Evolutionary conservation across 23 tunicate species (phyloP), one percentile per base, ranked within the genome.

Genomic region (Botrylloides violaceus): DNA sequence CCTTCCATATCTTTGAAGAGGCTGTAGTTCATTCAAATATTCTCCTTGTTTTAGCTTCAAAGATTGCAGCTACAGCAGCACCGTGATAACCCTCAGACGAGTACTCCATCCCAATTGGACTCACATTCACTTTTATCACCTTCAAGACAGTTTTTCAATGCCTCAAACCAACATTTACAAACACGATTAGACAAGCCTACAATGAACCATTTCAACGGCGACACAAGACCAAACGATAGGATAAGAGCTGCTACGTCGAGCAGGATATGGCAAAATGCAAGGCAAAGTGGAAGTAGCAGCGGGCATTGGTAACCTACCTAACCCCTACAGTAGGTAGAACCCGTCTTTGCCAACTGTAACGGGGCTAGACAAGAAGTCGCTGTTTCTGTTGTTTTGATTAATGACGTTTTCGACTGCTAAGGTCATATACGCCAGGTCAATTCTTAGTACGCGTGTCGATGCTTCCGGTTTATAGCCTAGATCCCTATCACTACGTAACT

Each of bases 271-370:
- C 76, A 82, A 77, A 77, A 71, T 34, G n/a, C 72, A 6, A 50
- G 77, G 65, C 77, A 79, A 6, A 66, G 76, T 6, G 80, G 72
- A 1, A 88, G 84, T 30, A 77, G 73, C 32, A 88, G 96, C 66
- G 84, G 87, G 5, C 87, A 86, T 0, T 88, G 96, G 96, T 88
- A n/a, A n/a, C n/a, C n/a, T n/a, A n/a, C n/a, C n/a, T n/a, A n/a
- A n/a, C n/a, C n/a, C n/a, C n/a, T n/a, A n/a, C n/a, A n/a, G n/a
- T n/a, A n/a, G n/a, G n/a, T n/a, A n/a, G n/a, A n/a, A n/a, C n/a
- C n/a, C n/a, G n/a, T n/a, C n/a, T n/a, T n/a, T n/a, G n/a, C n/a
- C n/a, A n/a, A n/a, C n/a, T n/a, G n/a, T n/a, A n/a, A n/a, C n/a
- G n/a, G n/a, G n/a, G n/a, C n/a, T n/a, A n/a, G n/a, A n/a, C n/a